Evolutionary conservation across 2,113 vertebrate species (phyloP), one percentile per base, ranked within the genome.

Genomic region (Pungitius pungitius): DNA sequence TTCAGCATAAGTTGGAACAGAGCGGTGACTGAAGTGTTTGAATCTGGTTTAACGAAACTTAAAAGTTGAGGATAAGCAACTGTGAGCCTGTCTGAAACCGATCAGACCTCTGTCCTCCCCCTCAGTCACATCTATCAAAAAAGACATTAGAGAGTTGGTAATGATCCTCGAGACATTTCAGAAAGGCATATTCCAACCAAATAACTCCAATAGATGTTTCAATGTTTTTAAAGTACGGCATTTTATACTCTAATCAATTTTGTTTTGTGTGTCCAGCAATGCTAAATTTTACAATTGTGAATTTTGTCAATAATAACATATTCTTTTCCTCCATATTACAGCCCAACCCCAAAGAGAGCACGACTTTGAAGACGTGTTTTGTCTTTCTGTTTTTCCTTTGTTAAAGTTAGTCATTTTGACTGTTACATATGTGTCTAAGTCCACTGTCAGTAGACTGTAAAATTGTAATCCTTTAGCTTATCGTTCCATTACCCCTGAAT

Each of bases 401-500:
- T 18, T 57, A 4, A 40, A 40, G 30, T 52, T 70, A 55, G 22
- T 11, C 52, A 47, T 62, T 54, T 57, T 73, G 59, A 74, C 22
- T 30, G 72, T 78, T 56, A 59, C 18, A 61, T 57, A 54, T 55
- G 33, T 62, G 10, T 52, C 60, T 40, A 14, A 54, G 27, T 81
- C 43, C n/a, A n/a, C 64, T 68, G 57, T 74, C 80, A 85, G 27
- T 59, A 47, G 66, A 60, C 51, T 68, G 68, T 78, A 54, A 85
- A 69, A 83, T 77, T 37, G 9, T 20, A 63, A 30, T 75, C 58
- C 57, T 66, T 76, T 56, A 55, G 18, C 49, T 60, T 26, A 64
- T 84, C 15, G 14, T 73, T 85, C 63, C 67, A 86, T 88, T 85
- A 86, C 75, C 56, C 30, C 59, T 47, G 68, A 81, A 62, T 42